Evolutionary conservation across 2,888 invertebrate species (phyloP), one percentile per base, ranked within the genome.

Genomic region (Trichacis sp.): DNA sequence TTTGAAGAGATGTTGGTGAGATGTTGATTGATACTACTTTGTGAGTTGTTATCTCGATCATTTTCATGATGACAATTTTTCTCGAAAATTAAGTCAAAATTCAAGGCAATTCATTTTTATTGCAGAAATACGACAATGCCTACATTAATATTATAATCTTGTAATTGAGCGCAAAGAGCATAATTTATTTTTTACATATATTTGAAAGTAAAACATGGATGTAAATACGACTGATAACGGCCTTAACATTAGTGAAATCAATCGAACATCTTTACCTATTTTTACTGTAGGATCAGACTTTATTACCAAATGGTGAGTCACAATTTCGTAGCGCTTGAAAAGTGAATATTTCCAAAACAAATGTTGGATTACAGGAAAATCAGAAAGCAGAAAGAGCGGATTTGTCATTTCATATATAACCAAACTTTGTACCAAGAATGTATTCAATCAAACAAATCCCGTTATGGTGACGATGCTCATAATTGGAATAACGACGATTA

Each of bases 361-460:
- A 24, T 3, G 4, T 24, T 24, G 67, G 57, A 68, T 76, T 67
- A 30, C 85, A 92, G 92, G 93, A 93, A 92, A 86, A 87, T 91
- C 55, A 89, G 90, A 77, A 92, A 89, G 80, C 88, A 92, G 81
- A 90, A 90, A 68, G 93, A 93, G 76, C 89, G 90, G 65, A 85
- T 91, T 24, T 94, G 94, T 83, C 88, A 91, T 71, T 88, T 89
- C 64, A 85, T 90, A 62, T 90, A 88, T 83, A 88, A 88, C 78
- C 87, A 88, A 59, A 85, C 89, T 60, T 80, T 90, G 73, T 87
- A 88, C 57, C 86, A 87, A 62, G 89, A 91, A 78, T 91, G 91
- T 80, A 88, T 88, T 64, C 88, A 87, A 69, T 82, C 88, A 46
- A 86, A 89, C 74, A 85, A 85, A 73, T 84, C 85, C 72, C 85